Base-by-base conservation (phyloP, 2,888 invertebrate genomes). In the Villa cingulata region DNA sequence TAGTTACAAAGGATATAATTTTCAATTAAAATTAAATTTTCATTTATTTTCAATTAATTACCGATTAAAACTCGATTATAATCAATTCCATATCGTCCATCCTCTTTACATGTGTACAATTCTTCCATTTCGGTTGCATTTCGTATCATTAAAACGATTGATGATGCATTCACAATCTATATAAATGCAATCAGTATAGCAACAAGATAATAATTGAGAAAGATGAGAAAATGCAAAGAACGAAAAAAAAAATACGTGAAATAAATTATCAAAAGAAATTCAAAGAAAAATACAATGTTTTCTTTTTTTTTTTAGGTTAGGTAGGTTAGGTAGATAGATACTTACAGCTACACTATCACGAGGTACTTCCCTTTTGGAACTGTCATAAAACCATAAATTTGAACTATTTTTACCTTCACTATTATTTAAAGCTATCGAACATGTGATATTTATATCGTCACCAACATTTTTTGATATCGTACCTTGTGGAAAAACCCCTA, bases 121-220 rank as follows among this genome's bases (percentile, higher is more conserved):
- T 41, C 27, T 15, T 45, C 20, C 51, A 51, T 53, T 39, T 46
- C 44, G 6, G 38, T 20, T 3, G 49, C 54, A 44, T 52, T 48
- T 38, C 43, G 43, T n/a, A 54, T 42, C 18, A 40, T 48, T 18
- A 54, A 41, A 37, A 48, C 23, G 18, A 54, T 52, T 3, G 50
- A 46, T 39, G 54, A 50, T 20, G 44, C 41, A 42, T 53, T 54
- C n/a, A 49, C 16, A 27, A 46, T 42, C 50, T 50, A 23, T 12
- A 16, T 14, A 32, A 42, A 16, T 16, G 19, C 20, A 36, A 19
- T 37, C n/a, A n/a, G n/a, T n/a, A n/a, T n/a, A n/a, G n/a, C n/a
- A n/a, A n/a, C n/a, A n/a, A n/a, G n/a, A n/a, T n/a, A n/a, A n/a
- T n/a, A n/a, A n/a, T n/a, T n/a, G n/a, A n/a, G n/a, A n/a, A n/a